Percentiles rank a stretch among this genome's conserved stretches.
These are phyloP conservation scores for Myotis myotis DNA, from an alignment of 2,797 vertebrate genomes.

Conservation along the genomic window DNA sequence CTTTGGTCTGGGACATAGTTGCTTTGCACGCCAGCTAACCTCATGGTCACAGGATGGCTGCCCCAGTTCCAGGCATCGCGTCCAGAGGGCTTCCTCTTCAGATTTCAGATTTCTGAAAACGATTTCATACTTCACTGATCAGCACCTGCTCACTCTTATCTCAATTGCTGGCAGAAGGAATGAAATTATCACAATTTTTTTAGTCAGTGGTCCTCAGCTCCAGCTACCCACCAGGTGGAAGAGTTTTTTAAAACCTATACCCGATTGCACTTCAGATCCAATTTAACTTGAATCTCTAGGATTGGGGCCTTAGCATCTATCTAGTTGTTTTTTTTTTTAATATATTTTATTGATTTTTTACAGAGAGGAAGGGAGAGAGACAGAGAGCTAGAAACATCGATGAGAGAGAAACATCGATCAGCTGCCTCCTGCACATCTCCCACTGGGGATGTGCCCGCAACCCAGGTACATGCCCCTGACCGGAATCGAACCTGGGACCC, in stretches of 20 bases:
- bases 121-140: neutral
- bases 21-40: neutral
- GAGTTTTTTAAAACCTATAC: neutral
- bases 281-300: neutral
- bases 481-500: no score
- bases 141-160: neutral
- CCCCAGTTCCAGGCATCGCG: neutral
- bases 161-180: neutral
- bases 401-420: no score
- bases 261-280: neutral
- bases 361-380: no score
- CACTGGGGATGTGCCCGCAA: no score
- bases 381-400: no score
- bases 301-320: neutral
- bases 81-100: neutral
- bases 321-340: no score
- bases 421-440: no score
- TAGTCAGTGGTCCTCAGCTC: neutral
- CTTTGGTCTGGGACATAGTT: neutral
- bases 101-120: neutral
- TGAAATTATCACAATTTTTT: neutral
- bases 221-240: neutral
- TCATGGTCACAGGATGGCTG: neutral
- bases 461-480: no score
- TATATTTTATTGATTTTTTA: no score